Base-by-base conservation (phyloP, 2,888 invertebrate genomes). In the Megalurothrips usitatus region DNA sequence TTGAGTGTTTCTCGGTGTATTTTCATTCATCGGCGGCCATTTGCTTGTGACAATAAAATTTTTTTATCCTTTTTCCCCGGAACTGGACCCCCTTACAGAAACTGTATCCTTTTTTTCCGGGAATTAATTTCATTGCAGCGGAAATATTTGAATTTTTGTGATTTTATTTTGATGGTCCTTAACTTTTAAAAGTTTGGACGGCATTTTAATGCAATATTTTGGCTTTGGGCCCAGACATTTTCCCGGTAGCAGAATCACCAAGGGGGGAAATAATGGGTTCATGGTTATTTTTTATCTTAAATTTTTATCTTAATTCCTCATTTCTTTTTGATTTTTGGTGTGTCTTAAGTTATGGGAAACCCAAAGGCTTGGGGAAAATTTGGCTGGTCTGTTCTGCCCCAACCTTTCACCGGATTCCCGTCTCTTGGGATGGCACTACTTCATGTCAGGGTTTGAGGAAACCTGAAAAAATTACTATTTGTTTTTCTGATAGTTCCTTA, bases 191-290 rank as follows among this genome's bases (percentile, higher is more conserved):
- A 89, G 88, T 97, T 97, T 88, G 97, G 96, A 0, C 88, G 81
- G 93, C 95, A 11, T 99, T 99, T 89, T 99, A 99, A 95, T 99
- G 88, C 97, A 98, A 86, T 99, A 99, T 88, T 89, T 99, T 86
- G 96, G 97, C 17, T 96, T 97, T 86, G 99, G 98, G 98, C 98
- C 99, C 0, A 99, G 99, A 88, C 99, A 97, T 88, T 98, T 99
- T 87, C 96, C n/a, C 97, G 90, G 95, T 97, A 26, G 97, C 97
- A 4, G 98, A 98, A 89, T 95, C 98, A 26, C 96, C 98, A 8
- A 94, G 93, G 87, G 98, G 97, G 6, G 94, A 96, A 89, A 96
- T 99, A 82, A 98, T 99, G 97, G 99, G 99, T 83, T 99, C 87
- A 98, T 98, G 90, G 91, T 93, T 91, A 81, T 82, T 17, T n/a